Percentiles rank a stretch among this genome's conserved stretches.
Conservation (phyloP, 2,113 vertebrate species). For the Corvus hawaiiensis region DNA sequence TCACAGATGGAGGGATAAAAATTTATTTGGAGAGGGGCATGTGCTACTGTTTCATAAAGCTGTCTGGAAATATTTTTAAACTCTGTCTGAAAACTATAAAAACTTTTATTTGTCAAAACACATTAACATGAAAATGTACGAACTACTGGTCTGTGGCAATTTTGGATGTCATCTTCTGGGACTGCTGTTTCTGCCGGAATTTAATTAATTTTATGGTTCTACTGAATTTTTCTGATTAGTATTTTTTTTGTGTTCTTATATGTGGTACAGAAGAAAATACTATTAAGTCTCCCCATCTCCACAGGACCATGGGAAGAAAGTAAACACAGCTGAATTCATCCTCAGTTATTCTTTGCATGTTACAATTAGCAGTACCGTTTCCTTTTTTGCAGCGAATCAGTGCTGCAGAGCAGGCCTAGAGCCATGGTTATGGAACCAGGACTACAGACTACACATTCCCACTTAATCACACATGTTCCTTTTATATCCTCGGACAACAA, state of each 20-base stretch:
- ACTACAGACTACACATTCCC: not conserved
- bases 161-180: not conserved
- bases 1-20: not conserved
- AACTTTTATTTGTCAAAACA: not conserved
- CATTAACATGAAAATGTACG: not conserved
- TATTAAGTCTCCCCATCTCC: not conserved
- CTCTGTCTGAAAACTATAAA: not conserved
- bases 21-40: not conserved
- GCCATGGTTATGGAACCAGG: not conserved
- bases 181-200: not conserved
- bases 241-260: not conserved
- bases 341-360: not conserved
- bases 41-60: not conserved
- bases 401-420: not conserved
- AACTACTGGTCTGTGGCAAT: not conserved
- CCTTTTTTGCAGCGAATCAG: rapidly evolving
- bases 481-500: not conserved
- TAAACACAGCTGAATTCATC: not conserved
- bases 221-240: not conserved
- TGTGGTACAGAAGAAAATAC: not conserved
- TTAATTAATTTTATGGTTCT: not conserved
- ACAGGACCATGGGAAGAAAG: not conserved
- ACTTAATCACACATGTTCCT: rapidly evolving
- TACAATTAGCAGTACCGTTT: rapidly evolving
- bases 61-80: not conserved